Conservation (phyloP, 2,797 vertebrate genomes). For the Liasis olivaceus region DNA sequence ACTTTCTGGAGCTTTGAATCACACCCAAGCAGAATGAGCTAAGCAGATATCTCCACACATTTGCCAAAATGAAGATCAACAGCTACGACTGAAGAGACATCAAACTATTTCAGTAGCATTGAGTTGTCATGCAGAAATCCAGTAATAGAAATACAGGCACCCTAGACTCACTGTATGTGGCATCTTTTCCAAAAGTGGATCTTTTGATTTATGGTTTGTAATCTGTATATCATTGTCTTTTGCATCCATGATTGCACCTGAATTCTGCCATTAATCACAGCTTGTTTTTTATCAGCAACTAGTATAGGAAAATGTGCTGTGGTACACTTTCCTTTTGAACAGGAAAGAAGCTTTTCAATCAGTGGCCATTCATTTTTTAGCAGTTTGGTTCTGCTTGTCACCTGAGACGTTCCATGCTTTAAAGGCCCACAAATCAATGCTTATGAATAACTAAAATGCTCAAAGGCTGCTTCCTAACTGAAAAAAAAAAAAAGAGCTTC, state of each 20-base stretch:
- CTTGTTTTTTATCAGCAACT: constrained; percentile 14
- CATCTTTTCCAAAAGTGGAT: neutral
- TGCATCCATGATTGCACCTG: constrained; percentile 6
- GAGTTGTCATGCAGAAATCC: neutral
- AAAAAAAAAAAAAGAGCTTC: neutral
- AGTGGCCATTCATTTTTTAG: neutral
- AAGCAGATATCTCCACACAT: neutral
- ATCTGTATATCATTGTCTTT: constrained; percentile 24
- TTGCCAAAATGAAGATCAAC: constrained; percentile 16
- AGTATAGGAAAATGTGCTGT: neutral
- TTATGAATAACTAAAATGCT: neutral
- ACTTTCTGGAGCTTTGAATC: neutral
- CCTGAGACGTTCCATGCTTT: fast-evolving
- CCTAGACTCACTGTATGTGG: neutral
- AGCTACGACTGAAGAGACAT: neutral
- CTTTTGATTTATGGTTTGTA: constrained; percentile 17
- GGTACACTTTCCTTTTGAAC: neutral
- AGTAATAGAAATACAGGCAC: neutral
- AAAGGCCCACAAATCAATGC: neutral
- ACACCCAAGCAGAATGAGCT: neutral
- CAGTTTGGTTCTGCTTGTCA: neutral
- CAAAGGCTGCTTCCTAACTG: neutral
- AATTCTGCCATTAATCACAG: neutral
- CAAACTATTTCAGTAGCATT: constrained; percentile 14
- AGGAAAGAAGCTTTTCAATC: constrained; percentile 9